A percentile compares a stretch with the other conserved stretches of the same genome.
These are phyloP conservation scores for Chaetodon trifasciatus DNA, from an alignment of 2,797 vertebrate species.

Conservation along the genomic window DNA sequence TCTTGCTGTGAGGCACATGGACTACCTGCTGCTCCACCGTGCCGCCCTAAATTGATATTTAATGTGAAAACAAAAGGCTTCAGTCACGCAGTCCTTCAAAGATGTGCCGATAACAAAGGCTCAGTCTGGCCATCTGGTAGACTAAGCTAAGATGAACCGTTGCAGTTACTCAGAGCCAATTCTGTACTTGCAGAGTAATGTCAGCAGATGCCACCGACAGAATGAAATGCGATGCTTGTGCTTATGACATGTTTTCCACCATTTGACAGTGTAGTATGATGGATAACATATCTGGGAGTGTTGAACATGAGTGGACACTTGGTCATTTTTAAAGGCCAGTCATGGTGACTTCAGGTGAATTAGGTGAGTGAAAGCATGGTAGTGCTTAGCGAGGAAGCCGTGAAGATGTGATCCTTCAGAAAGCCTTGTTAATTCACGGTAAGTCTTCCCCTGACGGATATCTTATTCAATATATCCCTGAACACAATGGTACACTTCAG, in stretches of 20 bases:
- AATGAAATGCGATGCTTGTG: slow-evolving; percentile 47
- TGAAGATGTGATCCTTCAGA: not conserved
- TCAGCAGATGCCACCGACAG: slow-evolving; percentile 59
- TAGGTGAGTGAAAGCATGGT: not conserved
- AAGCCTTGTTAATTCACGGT: not conserved
- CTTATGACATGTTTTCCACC: slow-evolving; percentile 48
- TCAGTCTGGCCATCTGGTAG: slow-evolving; percentile 45
- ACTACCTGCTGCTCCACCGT: no score
- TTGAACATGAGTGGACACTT: slow-evolving; percentile 18
- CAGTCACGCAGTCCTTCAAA: not conserved
- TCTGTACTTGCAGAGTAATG: slow-evolving; percentile 52
- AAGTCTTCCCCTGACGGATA: not conserved
- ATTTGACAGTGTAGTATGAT: slow-evolving; percentile 36
- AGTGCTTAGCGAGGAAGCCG: not conserved
- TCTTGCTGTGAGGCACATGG: no score
- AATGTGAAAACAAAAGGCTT: not conserved
- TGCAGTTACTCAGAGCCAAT: slow-evolving; percentile 31
- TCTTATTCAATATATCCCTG: not conserved
- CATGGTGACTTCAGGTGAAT: not conserved
- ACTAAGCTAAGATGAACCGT: slow-evolving; percentile 36
- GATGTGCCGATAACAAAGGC: slow-evolving; percentile 37
- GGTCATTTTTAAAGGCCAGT: not conserved
- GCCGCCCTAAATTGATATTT: no score
- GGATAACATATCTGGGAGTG: slow-evolving; percentile 37
- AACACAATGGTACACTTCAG: not conserved